A percentile compares a stretch with the other conserved stretches of the same genome.
These are phyloP conservation scores for Drosophila lini DNA, from an alignment of 1,140 invertebrate genomes.

Conservation along the genomic window DNA sequence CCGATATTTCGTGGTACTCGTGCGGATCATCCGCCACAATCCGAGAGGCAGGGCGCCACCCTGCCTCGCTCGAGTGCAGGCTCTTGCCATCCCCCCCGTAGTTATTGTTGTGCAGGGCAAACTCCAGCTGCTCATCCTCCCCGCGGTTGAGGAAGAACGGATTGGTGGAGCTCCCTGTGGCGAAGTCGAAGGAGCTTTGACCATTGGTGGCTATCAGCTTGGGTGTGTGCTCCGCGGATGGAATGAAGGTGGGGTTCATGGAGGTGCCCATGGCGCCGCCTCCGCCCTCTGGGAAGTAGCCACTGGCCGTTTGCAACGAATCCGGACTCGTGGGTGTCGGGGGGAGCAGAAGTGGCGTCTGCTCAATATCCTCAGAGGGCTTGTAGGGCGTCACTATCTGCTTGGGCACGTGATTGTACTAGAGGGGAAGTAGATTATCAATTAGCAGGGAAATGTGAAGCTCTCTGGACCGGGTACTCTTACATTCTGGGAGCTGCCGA, in stretches of 20 bases:
- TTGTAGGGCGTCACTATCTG: constrained; percentile 95
- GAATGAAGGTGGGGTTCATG: constrained; percentile 82
- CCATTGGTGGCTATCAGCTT: constrained; percentile 73
- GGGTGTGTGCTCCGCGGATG: constrained; percentile 80
- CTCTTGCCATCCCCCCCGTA: constrained; percentile 69
- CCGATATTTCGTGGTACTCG: constrained; percentile 96
- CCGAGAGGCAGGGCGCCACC: constrained; percentile 53
- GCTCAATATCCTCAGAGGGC: constrained; percentile 91
- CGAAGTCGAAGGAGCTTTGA: constrained; percentile 77
- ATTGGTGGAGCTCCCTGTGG: constrained; percentile 70
- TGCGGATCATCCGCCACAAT: constrained; percentile 86
- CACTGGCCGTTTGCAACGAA: constrained; percentile 85
- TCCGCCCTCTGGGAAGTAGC: constrained; percentile 78
- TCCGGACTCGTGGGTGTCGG: constrained; percentile 85
- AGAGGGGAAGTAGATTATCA: not conserved
- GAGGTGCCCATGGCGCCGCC: constrained; percentile 47
- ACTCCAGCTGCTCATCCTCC: constrained; percentile 67
- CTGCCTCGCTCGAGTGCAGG: constrained; percentile 43
- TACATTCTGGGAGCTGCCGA: constrained; percentile 86
- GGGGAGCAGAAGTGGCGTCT: constrained; percentile 85
- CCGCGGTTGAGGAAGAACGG: constrained; percentile 69
- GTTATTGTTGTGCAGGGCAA: constrained; percentile 78
- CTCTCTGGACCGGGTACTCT: not conserved
- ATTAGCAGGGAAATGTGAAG: not conserved
- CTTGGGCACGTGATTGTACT: constrained; percentile 91